Percentiles rank a stretch among this genome's conserved stretches.
These are phyloP conservation scores for Zonitis immaculata DNA, from an alignment of 2,888 invertebrate species.

Conservation along the genomic window DNA sequence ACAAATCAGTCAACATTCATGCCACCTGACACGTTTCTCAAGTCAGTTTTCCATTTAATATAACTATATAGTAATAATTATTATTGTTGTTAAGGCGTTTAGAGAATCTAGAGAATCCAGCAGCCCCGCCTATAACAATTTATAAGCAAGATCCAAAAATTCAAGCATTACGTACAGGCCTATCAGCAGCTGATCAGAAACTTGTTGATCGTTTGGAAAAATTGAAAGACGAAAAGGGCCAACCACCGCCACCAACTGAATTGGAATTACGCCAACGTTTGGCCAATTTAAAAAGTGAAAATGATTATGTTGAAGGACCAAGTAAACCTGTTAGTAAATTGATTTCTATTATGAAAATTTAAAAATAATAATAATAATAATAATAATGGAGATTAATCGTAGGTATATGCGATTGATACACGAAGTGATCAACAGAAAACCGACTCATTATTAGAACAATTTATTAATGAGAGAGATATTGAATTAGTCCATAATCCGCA, in stretches of 20 bases:
- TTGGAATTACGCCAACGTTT: conserved; percentile 62
- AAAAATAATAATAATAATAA: neutral
- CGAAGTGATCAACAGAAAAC: conserved; percentile 67
- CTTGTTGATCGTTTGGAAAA: conserved; percentile 64
- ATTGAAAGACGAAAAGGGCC: conserved; percentile 57
- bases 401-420: conserved; percentile 54
- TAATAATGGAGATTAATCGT: neutral
- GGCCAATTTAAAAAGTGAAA: conserved; percentile 62
- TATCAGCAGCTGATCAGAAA: conserved; percentile 55
- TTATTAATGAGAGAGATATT: conserved; percentile 50
- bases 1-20: conserved; percentile 27
- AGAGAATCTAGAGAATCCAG: conserved; percentile 54
- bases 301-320: conserved; percentile 42
- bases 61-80: too few species aligned
- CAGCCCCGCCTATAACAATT: conserved; percentile 54
- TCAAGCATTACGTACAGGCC: conserved; percentile 43
- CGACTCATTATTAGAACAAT: conserved; percentile 61
- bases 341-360: too few species aligned
- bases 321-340: conserved; percentile 40
- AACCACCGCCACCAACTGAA: conserved; percentile 52
- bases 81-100: conserved; percentile 46
- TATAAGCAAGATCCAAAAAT: conserved; percentile 48
- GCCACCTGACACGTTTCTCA: conserved; percentile 57
- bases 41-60: conserved; percentile 47
- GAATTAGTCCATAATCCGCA: conserved; percentile 49